Conservation (phyloP, 1,140 invertebrate species). For the Mylabris phalerata region DNA sequence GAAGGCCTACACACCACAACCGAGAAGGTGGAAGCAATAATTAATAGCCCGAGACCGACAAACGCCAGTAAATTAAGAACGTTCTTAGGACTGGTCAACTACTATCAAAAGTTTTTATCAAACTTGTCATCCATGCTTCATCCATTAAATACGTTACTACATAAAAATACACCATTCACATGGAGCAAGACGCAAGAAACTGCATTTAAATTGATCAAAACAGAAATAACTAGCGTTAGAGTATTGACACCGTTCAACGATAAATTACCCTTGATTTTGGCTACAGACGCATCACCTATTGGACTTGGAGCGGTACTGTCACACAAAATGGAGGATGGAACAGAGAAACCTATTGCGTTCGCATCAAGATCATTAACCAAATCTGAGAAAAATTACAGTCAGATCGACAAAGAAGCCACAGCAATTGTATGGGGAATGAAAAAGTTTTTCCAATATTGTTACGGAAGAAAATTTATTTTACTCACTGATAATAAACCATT, state of each 20-base stretch:
- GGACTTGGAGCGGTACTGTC: background rate
- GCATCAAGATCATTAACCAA: constrained; percentile 18
- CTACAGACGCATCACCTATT: constrained; percentile 4
- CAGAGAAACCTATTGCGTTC: constrained; percentile 24
- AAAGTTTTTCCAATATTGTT: constrained; percentile 26
- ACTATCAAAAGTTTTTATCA: constrained; percentile 35
- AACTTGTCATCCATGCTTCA: background rate
- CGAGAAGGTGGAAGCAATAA: constrained; percentile 30
- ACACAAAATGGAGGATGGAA: constrained; percentile 1
- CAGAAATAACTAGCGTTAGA: constrained; percentile 23
- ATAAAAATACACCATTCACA: constrained; percentile 19
- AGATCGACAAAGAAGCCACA: constrained; percentile 25
- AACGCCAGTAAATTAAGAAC: constrained; percentile 26
- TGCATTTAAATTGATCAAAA: constrained; percentile 27
- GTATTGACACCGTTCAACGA: constrained; percentile 25
- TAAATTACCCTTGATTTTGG: constrained; percentile 4
- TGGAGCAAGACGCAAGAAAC: constrained; percentile 14
- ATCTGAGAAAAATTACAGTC: constrained; percentile 26
- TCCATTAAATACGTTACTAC: background rate
- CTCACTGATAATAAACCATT: constrained; percentile 37
- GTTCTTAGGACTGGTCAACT: constrained; percentile 37
- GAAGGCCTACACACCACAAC: constrained; percentile 2
- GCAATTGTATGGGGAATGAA: constrained; percentile 24
- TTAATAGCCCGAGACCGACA: constrained; percentile 23
- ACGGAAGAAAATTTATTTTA: constrained; percentile 31